phyloP scores from a whole-genome alignment of 2,797 vertebrate species.

The Glossophaga mutica region DNA sequence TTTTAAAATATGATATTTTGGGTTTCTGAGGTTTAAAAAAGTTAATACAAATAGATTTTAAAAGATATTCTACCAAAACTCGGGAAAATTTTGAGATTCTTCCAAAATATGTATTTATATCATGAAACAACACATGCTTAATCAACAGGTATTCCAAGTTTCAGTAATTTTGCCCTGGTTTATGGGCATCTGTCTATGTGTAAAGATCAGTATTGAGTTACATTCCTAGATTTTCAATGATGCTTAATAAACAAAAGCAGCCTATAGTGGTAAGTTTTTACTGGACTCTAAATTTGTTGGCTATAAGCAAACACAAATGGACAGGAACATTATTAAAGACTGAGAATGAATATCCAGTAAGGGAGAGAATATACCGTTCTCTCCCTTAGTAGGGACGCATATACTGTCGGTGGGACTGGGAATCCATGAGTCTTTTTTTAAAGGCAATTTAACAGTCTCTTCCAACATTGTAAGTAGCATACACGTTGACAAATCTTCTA shows the following conservation, averaged over 20 bases:
- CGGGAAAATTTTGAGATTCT: neutral
- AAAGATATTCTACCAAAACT: neutral
- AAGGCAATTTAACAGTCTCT: neutral
- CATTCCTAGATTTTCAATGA: neutral
- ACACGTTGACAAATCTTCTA: neutral
- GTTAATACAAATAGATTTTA: neutral
- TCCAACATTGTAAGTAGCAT: neutral
- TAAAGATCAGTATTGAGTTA: neutral
- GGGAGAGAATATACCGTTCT: too few relatives aligned
- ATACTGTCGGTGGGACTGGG: neutral
- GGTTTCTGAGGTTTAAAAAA: neutral
- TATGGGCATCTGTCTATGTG: neutral
- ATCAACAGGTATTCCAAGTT: neutral
- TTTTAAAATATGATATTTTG: neutral
- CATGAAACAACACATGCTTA: neutral
- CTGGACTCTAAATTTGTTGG: neutral
- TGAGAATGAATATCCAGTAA: neutral
- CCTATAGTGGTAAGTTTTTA: neutral
- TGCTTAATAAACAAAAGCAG: neutral
- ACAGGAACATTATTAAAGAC: neutral
- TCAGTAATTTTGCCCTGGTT: neutral
- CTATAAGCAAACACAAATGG: neutral
- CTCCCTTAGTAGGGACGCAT: neutral
- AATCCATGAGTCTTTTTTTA: neutral
- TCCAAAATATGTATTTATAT: neutral